Evolutionary conservation across 2,797 vertebrate species (phyloP).

Genomic region (Alectoris magna): DNA sequence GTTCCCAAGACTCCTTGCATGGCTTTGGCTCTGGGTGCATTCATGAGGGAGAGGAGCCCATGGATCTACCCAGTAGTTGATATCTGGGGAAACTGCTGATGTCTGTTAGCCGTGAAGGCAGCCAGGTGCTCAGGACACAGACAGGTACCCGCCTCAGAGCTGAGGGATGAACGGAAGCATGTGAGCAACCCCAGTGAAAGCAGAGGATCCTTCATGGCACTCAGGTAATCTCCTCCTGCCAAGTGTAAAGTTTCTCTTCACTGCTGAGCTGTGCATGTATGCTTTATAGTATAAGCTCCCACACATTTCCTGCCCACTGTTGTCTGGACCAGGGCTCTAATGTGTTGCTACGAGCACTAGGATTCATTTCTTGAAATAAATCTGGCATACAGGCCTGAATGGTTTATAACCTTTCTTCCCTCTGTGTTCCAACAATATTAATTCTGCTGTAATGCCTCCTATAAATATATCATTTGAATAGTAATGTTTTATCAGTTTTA

Average conservation of each 20-base stretch:
- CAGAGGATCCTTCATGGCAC: background rate
- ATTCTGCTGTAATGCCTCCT: slow-evolving; percentile 69
- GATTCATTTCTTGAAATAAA: background rate
- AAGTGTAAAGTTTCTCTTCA: background rate
- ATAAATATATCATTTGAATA: slow-evolving; percentile 62
- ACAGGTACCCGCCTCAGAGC: background rate
- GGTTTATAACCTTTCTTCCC: background rate
- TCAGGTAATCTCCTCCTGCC: background rate
- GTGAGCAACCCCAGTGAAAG: background rate
- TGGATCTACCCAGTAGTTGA: background rate
- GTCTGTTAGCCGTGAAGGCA: background rate
- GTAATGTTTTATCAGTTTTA: slow-evolving; percentile 41
- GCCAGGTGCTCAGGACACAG: background rate
- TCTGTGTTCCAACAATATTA: background rate
- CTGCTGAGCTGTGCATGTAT: background rate
- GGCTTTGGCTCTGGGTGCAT: background rate
- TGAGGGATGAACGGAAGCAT: too few relatives aligned
- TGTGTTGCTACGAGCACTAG: background rate
- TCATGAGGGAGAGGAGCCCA: background rate
- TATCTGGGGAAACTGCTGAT: background rate
- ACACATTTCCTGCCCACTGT: background rate
- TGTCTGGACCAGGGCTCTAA: background rate
- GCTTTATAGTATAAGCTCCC: background rate
- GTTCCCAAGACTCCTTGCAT: background rate
- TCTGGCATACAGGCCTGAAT: background rate